Evolutionary conservation across 2,888 invertebrate genomes (phyloP), one percentile per base, ranked within the genome.

Genomic region (Drosophila crucigera): DNA sequence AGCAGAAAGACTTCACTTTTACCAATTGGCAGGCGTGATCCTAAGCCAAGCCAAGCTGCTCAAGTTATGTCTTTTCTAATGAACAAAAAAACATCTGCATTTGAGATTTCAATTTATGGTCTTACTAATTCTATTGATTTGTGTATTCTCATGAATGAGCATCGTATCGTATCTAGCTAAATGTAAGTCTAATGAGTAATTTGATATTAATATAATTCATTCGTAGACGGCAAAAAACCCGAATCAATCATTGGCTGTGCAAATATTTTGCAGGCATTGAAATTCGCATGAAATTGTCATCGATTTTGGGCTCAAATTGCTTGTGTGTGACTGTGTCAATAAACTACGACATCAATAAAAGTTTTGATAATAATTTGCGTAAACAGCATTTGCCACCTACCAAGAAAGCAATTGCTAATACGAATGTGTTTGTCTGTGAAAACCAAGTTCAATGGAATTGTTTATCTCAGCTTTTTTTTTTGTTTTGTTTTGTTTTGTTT

Each of bases 391-490:
- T 54, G 37, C 55, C 56, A 60, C 31, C 68, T 72, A 39, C 78
- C 56, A 70, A 73, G 60, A 72, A 72, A 76, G 67, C 67, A 60
- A 65, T 82, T 75, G 61, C 63, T 55, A 41, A 22, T 58, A 60
- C 61, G 39, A 47, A 47, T 69, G 76, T 67, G 75, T 62, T 66
- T 68, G 73, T 70, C 69, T 70, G 71, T 61, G 66, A 75, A 76
- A 74, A 7, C 69, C 72, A 56, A 80, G 78, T 85, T 85, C 85
- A 89, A 80, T 76, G 80, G 85, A 85, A 85, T 82, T 84, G 80
- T 78, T 85, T 82, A 49, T 71, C 53, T 55, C 11, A 7, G 31
- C 58, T 22, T 39, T n/a, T 56, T 30, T 28, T 28, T 39, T n/a
- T 56, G 7, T 28, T 28, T 30, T 30, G 25, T 30, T 28, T 0